These are phyloP conservation scores for Metallyticus violacea DNA, from an alignment of 2,888 invertebrate genomes.

Conservation along the genomic window DNA sequence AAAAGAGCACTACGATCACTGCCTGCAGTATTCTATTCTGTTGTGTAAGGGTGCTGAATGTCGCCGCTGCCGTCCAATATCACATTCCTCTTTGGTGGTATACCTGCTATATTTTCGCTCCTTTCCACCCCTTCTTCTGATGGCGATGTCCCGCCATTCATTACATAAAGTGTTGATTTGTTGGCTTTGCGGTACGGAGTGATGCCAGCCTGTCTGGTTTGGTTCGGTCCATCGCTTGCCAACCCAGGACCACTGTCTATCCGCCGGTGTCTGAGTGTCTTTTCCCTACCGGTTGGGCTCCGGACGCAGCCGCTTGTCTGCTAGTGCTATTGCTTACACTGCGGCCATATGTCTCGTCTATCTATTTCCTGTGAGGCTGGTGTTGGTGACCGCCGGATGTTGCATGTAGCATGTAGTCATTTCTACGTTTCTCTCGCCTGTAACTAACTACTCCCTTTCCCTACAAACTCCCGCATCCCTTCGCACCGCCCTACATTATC, in stretches of 20 bases:
- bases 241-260: background rate
- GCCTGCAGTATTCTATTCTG: background rate
- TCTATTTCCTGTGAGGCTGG: slow-evolving; percentile 25
- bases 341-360: slow-evolving; percentile 21
- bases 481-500: background rate
- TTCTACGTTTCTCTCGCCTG: background rate
- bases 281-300: background rate
- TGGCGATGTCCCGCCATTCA: background rate
- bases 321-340: background rate
- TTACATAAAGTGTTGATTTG: background rate
- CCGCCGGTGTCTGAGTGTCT: background rate
- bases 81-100: background rate
- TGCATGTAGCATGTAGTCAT: slow-evolving; percentile 23
- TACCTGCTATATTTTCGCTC: background rate
- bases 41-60: background rate
- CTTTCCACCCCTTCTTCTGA: background rate
- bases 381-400: slow-evolving; percentile 25
- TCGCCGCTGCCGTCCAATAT: background rate
- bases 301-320: background rate
- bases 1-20: background rate
- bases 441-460: background rate
- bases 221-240: background rate
- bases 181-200: background rate
- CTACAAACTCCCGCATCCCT: background rate
- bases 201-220: background rate